A percentile compares a stretch with the other conserved stretches of the same genome.
Conservation (phyloP, 2,888 invertebrate genomes). For the Rotaria magnacalcarata region DNA sequence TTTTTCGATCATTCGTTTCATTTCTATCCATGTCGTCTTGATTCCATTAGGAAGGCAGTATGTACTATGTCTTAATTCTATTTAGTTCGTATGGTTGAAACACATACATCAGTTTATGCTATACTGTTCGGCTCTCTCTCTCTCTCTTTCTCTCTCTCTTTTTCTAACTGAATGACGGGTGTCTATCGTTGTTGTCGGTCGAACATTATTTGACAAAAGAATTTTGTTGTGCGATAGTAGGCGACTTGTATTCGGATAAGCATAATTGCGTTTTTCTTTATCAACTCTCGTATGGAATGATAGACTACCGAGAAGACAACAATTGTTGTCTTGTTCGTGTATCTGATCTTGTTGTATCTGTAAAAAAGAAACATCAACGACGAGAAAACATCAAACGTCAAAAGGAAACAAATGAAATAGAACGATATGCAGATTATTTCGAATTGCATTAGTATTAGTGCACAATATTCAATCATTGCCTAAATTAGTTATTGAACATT, state of each 20-base stretch:
- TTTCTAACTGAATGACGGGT: not conserved
- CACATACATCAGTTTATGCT: not conserved
- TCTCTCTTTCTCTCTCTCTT: not conserved
- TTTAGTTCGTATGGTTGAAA: not conserved
- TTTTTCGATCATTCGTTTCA: not conserved
- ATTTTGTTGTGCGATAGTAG: not conserved
- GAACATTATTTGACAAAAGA: slow-evolving; percentile 22
- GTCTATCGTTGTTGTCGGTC: not conserved
- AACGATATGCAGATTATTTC: not conserved
- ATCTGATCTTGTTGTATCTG: not conserved
- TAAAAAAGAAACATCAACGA: not conserved
- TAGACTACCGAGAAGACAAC: not conserved
- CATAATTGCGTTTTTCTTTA: not conserved
- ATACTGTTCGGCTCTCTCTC: not conserved
- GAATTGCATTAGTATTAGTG: no score
- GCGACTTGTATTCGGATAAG: not conserved
- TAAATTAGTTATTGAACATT: no score
- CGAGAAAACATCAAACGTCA: not conserved
- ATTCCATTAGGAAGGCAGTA: not conserved
- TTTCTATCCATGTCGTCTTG: not conserved
- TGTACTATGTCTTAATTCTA: not conserved
- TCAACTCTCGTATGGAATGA: not conserved
- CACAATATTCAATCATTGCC: no score
- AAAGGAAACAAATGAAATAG: not conserved
- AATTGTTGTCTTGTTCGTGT: not conserved